A percentile compares a stretch with the other conserved stretches of the same genome.
Evolutionary conservation across 2,797 vertebrate species (phyloP).

Genomic region (Apodemus agrarius): DNA sequence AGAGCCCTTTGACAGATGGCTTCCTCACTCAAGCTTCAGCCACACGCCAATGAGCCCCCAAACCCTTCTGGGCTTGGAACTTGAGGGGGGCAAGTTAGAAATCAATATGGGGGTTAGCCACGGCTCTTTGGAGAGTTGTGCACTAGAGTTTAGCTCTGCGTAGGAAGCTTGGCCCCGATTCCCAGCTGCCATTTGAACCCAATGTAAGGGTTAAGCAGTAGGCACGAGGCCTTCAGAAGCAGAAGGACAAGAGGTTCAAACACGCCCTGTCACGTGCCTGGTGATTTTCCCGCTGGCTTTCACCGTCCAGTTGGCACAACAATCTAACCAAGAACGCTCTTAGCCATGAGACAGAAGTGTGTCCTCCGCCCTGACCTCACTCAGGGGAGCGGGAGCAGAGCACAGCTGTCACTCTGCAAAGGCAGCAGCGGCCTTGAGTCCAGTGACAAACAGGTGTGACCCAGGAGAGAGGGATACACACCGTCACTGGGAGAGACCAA

Average conservation of each 20-base stretch:
- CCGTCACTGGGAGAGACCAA: fast-evolving
- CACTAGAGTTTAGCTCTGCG: not conserved
- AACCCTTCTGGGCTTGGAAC: fast-evolving
- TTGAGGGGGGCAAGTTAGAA: not conserved
- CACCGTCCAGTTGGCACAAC: not conserved
- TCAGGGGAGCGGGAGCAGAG: fast-evolving
- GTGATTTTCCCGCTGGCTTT: fast-evolving
- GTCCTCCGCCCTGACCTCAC: fast-evolving
- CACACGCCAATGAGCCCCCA: not conserved
- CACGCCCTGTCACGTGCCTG: fast-evolving
- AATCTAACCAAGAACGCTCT: not conserved
- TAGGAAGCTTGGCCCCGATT: fast-evolving
- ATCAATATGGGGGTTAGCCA: fast-evolving
- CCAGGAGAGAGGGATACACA: not conserved
- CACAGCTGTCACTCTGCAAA: fast-evolving
- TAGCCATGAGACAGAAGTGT: fast-evolving
- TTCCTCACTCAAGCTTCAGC: not conserved
- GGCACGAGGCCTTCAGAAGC: too few relatives aligned
- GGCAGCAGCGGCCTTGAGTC: fast-evolving
- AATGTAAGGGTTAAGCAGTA: fast-evolving
- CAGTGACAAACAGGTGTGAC: not conserved
- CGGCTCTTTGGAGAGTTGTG: not conserved
- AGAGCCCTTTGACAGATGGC: not conserved
- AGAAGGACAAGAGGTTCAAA: not conserved
- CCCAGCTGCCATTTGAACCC: fast-evolving